Percentiles rank a stretch among this genome's conserved stretches.
Conservation (phyloP, 2,113 vertebrate genomes). For the Paedocypris sp. region DNA sequence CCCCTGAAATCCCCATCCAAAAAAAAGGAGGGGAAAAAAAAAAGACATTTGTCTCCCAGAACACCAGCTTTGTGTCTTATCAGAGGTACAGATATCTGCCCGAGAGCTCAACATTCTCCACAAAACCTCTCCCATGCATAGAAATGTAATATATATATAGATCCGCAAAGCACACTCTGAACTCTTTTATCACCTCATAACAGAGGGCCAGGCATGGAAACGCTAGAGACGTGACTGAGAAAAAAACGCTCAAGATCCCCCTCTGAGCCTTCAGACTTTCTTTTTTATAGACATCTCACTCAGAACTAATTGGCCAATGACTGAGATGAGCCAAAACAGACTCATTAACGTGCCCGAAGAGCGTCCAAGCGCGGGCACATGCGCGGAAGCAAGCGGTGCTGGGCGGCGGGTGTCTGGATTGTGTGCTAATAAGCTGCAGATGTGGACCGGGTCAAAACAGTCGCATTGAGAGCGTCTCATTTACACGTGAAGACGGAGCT, state of each 20-base stretch:
- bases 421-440: constrained; percentile 18
- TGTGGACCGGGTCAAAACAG: neutral
- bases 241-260: no score
- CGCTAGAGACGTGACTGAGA: neutral
- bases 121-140: constrained; percentile 2
- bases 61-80: constrained; percentile 16
- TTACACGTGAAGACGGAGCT: neutral
- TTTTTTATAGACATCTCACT: constrained; percentile 13
- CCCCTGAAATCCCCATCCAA: constrained; percentile 24
- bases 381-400: neutral
- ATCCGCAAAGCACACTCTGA: neutral
- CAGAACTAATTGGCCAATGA: constrained; percentile 27
- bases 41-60: neutral
- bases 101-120: constrained; percentile 18
- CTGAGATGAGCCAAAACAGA: constrained; percentile 30
- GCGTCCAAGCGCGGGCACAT: neutral
- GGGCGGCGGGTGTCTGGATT: constrained; percentile 5
- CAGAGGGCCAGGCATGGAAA: neutral
- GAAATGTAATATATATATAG: neutral
- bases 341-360: constrained; percentile 27
- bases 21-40: no score
- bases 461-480: neutral
- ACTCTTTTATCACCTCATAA: neutral
- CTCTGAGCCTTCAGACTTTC: constrained; percentile 21
- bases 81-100: constrained; percentile 28